A percentile compares a stretch with the other conserved stretches of the same genome.
Conservation (phyloP, 2,888 invertebrate genomes). For the Thereva unica region DNA sequence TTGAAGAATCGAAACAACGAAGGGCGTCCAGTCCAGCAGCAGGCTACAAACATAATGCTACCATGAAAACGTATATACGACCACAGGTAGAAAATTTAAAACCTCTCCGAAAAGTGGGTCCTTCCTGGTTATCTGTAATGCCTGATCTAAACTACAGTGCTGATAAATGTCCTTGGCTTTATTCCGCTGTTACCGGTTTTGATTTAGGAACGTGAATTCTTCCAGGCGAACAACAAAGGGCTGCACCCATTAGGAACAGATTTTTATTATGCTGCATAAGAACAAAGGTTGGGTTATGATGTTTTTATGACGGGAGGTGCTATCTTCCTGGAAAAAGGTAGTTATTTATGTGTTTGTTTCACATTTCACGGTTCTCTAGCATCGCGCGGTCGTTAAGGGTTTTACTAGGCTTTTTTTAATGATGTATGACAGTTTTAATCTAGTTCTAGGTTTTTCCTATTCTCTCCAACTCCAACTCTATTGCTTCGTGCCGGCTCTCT, state of each 20-base stretch:
- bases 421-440: no score
- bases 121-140: background rate
- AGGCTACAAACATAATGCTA: no score
- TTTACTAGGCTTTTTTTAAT: no score
- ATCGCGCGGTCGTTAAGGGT: no score
- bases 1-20: slow-evolving; percentile 6
- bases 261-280: slow-evolving; percentile 8
- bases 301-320: slow-evolving; percentile 20
- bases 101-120: background rate
- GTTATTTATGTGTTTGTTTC: no score
- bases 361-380: no score
- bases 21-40: background rate
- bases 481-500: no score
- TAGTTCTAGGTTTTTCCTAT: no score
- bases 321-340: no score
- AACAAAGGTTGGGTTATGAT: slow-evolving; percentile 15
- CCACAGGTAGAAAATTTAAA: slow-evolving; percentile 25
- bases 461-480: no score
- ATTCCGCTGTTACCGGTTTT: slow-evolving; percentile 15
- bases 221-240: background rate
- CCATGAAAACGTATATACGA: background rate
- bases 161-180: slow-evolving; percentile 23
- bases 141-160: slow-evolving; percentile 12
- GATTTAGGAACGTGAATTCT: slow-evolving; percentile 15
- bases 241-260: slow-evolving; percentile 22